These are phyloP conservation scores for Stegophylla sp. DNA, from an alignment of 2,888 invertebrate species.

Conservation along the genomic window DNA sequence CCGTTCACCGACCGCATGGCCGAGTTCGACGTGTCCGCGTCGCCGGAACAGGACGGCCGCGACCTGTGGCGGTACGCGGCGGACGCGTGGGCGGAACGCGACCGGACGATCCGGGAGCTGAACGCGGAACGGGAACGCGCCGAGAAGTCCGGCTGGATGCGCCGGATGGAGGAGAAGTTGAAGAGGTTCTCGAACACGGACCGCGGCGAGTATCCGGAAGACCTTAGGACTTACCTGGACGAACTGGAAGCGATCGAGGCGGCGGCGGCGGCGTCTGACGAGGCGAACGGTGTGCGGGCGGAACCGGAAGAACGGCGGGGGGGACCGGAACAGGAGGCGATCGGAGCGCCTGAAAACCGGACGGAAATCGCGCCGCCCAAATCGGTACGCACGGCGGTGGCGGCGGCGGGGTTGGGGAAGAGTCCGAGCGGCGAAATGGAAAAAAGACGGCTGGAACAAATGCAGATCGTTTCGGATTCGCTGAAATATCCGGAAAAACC, in stretches of 20 bases:
- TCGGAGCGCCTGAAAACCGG: neutral
- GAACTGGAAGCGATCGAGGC: neutral
- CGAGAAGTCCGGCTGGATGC: conserved; percentile 50
- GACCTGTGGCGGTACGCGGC: conserved; percentile 28
- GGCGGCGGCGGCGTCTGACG: neutral
- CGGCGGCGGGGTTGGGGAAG: too few species aligned
- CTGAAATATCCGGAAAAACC: conserved; percentile 56
- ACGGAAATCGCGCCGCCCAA: neutral
- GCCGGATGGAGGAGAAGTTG: conserved; percentile 51
- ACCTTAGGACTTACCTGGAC: neutral
- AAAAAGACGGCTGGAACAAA: conserved; percentile 37
- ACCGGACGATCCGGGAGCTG: conserved; percentile 9
- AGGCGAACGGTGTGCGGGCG: neutral
- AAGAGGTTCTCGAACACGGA: neutral
- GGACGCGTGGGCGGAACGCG: conserved; percentile 49
- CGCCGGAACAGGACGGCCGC: conserved; percentile 18
- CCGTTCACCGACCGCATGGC: conserved; percentile 68
- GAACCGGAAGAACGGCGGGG: neutral
- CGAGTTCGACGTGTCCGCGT: conserved; percentile 36
- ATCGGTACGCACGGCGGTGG: neutral
- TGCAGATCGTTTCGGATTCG: conserved; percentile 34
- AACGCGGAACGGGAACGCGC: conserved; percentile 45
- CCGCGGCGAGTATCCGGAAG: neutral
- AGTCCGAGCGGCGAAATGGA: conserved; percentile 48
- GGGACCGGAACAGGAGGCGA: neutral